Evolutionary conservation across 2,113 vertebrate genomes (phyloP).

Genomic region (Gallinago undulata): DNA sequence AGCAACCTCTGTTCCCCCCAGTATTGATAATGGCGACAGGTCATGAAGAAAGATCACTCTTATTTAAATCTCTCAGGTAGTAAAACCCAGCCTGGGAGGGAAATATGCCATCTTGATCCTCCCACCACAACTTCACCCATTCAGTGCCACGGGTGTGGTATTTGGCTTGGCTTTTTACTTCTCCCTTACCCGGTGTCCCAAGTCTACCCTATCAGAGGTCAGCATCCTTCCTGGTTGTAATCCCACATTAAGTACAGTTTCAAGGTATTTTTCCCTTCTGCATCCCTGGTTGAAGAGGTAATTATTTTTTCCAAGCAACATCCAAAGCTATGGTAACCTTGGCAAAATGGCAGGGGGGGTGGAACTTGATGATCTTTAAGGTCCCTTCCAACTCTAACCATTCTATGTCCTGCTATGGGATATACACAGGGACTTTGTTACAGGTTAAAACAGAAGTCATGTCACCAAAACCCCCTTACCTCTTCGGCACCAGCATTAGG

Average conservation of each 20-base stretch:
- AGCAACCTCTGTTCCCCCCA: not conserved
- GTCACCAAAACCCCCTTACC: not conserved
- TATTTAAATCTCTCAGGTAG: not conserved
- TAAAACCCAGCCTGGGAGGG: not conserved
- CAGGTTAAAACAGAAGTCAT: not conserved
- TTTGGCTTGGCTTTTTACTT: not conserved
- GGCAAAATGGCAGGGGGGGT: not conserved
- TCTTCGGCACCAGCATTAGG: not conserved
- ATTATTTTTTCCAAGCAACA: not conserved
- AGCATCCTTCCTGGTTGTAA: not conserved
- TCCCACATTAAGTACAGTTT: not conserved
- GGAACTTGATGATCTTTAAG: no score
- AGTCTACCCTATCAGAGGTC: not conserved
- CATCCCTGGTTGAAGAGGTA: not conserved
- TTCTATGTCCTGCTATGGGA: not conserved
- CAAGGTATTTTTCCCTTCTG: not conserved
- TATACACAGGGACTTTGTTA: not conserved
- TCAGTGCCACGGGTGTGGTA: not conserved
- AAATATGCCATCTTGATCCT: not conserved
- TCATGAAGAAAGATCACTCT: not conserved
- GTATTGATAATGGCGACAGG: not conserved
- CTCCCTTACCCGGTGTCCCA: not conserved
- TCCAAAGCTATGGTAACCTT: not conserved
- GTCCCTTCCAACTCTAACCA: no score
- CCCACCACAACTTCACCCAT: not conserved